These are phyloP conservation scores for Drosophila eugracilis DNA, from an alignment of 1,140 invertebrate species.

Conservation along the genomic window DNA sequence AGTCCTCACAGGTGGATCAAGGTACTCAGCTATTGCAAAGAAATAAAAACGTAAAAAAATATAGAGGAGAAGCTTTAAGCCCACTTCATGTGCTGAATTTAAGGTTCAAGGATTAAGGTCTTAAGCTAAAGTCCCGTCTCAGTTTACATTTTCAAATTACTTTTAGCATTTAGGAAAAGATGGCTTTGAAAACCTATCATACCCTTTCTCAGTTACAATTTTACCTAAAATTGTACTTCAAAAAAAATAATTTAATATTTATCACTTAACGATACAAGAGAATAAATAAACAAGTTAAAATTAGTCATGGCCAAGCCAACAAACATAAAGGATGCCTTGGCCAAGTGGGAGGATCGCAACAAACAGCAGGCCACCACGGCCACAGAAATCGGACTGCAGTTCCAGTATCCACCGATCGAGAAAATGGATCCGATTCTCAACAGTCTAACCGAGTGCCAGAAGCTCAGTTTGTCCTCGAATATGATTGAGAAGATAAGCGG, in stretches of 20 bases:
- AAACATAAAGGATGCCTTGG: constrained; percentile 92
- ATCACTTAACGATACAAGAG: neutral
- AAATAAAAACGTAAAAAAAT: neutral
- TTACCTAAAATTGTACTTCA: neutral
- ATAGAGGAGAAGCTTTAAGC: too few species aligned
- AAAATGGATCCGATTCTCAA: constrained; percentile 91
- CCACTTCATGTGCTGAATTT: too few species aligned
- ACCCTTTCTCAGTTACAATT: neutral
- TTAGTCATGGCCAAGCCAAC: constrained; percentile 85
- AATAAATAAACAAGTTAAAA: neutral
- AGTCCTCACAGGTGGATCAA: constrained; percentile 13
- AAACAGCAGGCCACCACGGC: constrained; percentile 88
- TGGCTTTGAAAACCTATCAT: neutral
- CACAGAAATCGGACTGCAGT: constrained; percentile 91
- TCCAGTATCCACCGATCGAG: constrained; percentile 93
- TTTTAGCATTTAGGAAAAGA: too few species aligned
- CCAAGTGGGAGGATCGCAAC: constrained; percentile 93
- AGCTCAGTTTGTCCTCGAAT: constrained; percentile 95
- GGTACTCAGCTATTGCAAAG: neutral
- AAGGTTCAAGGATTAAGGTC: too few species aligned
- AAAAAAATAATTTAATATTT: too few species aligned
- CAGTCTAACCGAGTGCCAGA: constrained; percentile 89
- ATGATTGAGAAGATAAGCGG: constrained; percentile 95
- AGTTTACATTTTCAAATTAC: too few species aligned
- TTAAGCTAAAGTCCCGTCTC: too few species aligned